phyloP scores from a whole-genome alignment of 2,113 vertebrate genomes.

The Dissostichus mawsoni region DNA sequence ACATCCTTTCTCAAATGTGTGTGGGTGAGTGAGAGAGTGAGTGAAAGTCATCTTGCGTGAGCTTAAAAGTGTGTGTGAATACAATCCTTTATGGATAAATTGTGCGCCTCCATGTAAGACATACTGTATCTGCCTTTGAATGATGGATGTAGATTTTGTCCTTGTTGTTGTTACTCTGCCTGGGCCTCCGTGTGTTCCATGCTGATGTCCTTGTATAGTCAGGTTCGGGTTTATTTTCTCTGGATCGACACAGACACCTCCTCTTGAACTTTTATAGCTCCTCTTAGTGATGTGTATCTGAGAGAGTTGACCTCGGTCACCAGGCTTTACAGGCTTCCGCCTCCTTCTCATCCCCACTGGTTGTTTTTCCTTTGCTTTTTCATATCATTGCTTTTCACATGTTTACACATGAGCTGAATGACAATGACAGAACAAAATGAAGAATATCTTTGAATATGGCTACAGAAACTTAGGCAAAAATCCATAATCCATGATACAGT shows the following conservation, averaged over 20 bases:
- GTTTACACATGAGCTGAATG: constrained; percentile 68
- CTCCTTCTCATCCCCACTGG: constrained; percentile 75
- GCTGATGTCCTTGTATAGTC: constrained; percentile 82
- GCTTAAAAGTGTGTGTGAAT: constrained; percentile 34
- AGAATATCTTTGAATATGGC: constrained; percentile 25
- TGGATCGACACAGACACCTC: constrained; percentile 82
- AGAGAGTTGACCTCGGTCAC: constrained; percentile 81
- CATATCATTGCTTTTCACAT: constrained; percentile 70
- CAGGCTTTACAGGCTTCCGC: constrained; percentile 81
- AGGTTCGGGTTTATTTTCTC: constrained; percentile 81
- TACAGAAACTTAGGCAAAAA: neutral
- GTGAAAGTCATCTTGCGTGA: constrained; percentile 31
- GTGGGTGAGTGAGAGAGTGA: constrained; percentile 27
- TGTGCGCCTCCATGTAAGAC: constrained; percentile 60
- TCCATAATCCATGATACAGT: neutral
- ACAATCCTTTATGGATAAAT: constrained; percentile 58
- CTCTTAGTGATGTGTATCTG: constrained; percentile 82
- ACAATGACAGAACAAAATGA: constrained; percentile 51
- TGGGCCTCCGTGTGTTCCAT: constrained; percentile 71
- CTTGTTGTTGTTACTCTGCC: constrained; percentile 73
- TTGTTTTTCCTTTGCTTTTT: constrained; percentile 74
- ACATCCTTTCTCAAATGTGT: constrained; percentile 47
- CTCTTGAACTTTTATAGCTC: constrained; percentile 84
- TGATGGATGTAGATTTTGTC: constrained; percentile 80
- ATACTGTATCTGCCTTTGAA: constrained; percentile 69